Evolutionary conservation across 92 coral and sea anemone genomes (phyloP).

Genomic region (Parazoanthus swiftii): DNA sequence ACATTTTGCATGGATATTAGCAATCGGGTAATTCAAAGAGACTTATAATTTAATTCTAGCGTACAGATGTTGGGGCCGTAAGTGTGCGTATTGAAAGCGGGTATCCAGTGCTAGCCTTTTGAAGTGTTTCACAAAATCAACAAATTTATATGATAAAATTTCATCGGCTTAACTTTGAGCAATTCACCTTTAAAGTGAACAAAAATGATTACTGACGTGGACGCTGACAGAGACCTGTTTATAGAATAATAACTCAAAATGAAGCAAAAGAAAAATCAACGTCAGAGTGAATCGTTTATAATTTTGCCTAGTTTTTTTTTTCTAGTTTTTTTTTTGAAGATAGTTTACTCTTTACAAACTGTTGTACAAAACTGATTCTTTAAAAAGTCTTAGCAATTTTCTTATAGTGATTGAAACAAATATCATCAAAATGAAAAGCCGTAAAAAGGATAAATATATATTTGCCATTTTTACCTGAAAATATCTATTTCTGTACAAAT

Average conservation of each 20-base stretch:
- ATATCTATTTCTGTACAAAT: too few species aligned
- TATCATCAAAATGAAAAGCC: not conserved
- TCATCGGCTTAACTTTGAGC: not conserved
- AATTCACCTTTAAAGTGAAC: not conserved
- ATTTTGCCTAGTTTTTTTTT: not conserved
- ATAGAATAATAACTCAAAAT: not conserved
- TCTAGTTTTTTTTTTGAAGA: not conserved
- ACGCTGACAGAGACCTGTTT: not conserved
- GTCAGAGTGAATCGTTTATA: not conserved
- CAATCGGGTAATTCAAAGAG: constrained; percentile 11
- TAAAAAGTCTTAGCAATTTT: not conserved
- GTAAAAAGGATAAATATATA: not conserved
- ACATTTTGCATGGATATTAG: constrained; percentile 25
- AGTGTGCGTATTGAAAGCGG: constrained; percentile 5
- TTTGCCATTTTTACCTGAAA: not conserved
- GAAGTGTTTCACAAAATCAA: constrained; percentile 3
- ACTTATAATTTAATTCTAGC: constrained; percentile 1
- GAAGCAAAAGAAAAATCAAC: constrained; percentile 1
- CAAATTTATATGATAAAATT: not conserved
- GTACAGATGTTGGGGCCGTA: constrained; percentile 1
- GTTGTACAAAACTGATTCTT: not conserved
- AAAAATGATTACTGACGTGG: not conserved
- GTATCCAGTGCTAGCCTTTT: constrained; percentile 2
- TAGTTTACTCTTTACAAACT: not conserved
- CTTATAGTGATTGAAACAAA: too few species aligned